Base-by-base conservation (phyloP, 2,113 vertebrate genomes). In the Phalacrocorax carbo region DNA sequence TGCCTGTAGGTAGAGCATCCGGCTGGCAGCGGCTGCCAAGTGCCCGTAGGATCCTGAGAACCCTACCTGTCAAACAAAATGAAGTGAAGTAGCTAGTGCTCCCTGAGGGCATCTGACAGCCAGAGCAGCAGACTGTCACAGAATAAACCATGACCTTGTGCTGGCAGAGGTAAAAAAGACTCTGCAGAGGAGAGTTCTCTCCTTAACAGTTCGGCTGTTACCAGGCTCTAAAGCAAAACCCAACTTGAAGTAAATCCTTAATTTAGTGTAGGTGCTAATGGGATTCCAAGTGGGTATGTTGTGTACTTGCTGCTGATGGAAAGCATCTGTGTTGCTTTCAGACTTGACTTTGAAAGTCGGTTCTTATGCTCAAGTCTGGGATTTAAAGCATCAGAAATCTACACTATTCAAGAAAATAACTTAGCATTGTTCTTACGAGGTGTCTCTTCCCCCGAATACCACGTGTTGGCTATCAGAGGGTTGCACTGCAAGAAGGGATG, bases 201-300 rank as follows among this genome's bases (percentile, higher is more conserved):
- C 85, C 61, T 85, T 87, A 58, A 40, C 86, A 77, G 91, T 92
- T 82, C 58, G 58, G 93, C 89, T 96, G 94, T 93, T 97, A 80
- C 61, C 84, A 95, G 49, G 75, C 95, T 94, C 78, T 79, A 32
- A 89, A 95, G 91, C 93, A 95, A 94, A 94, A 90, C 89, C 78
- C 85, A 83, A 36, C 90, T 88, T 51, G 65, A 94, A 95, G 75
- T 62, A 77, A 88, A 89, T 90, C 93, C 94, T 96, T 96, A 95
- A 94, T 95, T 95, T 91, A 97, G 91, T 95, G 89, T 54, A 96
- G 60, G 95, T 97, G 95, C 94, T 97, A 95, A 97, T 96, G 87
- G 94, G 71, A 96, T 97, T 96, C 96, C 79, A 94, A 96, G 90
- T 92, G 93, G 91, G 94, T 94, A 96, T 95, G 93, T 97, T 96